Base-by-base conservation (phyloP, 2,888 invertebrate species). In the Hyppa rectilinea region DNA sequence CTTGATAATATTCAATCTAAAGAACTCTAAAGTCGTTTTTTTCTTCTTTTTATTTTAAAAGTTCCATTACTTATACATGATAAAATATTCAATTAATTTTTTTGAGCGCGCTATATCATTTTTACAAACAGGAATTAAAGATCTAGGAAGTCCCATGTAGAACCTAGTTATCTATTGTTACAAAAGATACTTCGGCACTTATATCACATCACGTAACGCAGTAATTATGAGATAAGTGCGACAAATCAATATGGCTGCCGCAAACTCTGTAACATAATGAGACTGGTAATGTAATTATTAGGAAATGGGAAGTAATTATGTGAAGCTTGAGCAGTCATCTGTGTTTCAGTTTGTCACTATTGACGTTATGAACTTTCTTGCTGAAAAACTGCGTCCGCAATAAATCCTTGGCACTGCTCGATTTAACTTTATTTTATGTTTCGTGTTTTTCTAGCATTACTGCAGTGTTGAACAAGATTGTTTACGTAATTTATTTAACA, bases 311-410 rank as follows among this genome's bases (percentile, higher is more conserved):
- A 84, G 68, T 68, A 36, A 76, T 69, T 52, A 65, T 78, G 87
- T 81, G 68, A 86, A 66, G 89, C 86, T 83, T 85, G 78, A 87
- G 78, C 78, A 77, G 81, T 79, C 80, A 85, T 85, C 83, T 84
- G 82, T 83, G 81, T 84, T 81, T 78, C 74, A 43, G 75, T 74
- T 43, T 77, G 53, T 60, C 77, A 80, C 67, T 67, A 49, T 53
- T 38, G 53, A 60, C 53, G 10, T 60, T 66, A 71, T 67, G 56
- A 76, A 85, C 73, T 72, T 79, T 64, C 61, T 60, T 67, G 23
- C 26, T 64, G 74, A 56, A 61, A 67, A 60, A 62, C 29, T 59
- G 52, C 29, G 12, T 40, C 40, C 40, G 50, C 55, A 69, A 69
- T 61, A 26, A 76, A 63, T 81, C 26, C 34, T 38, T 36, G 34